Conservation (phyloP, 1,140 invertebrate genomes). For the Drosophila rhopaloa region DNA sequence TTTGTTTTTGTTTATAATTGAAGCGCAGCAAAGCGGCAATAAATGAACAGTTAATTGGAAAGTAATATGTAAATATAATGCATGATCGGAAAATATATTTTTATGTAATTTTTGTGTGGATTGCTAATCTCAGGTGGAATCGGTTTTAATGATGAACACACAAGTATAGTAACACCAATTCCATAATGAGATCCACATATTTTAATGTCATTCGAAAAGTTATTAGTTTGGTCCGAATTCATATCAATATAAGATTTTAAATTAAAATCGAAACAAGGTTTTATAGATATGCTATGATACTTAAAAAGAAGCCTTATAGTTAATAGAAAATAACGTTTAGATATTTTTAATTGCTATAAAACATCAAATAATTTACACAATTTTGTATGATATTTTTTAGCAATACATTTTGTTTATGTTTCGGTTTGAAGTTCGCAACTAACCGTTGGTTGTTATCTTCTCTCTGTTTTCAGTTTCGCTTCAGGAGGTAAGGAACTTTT, state of each 20-base stretch:
- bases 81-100: slow-evolving; percentile 29
- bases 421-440: slow-evolving; percentile 42
- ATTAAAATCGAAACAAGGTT: not conserved
- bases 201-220: not conserved
- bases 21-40: slow-evolving; percentile 36
- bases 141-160: slow-evolving; percentile 15
- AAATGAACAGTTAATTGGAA: slow-evolving; percentile 51
- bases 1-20: slow-evolving; percentile 46
- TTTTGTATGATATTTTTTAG: not conserved
- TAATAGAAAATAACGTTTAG: not conserved
- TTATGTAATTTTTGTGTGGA: slow-evolving; percentile 29
- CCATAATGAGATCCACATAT: not conserved
- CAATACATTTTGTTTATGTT: slow-evolving; percentile 35
- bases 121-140: slow-evolving; percentile 39
- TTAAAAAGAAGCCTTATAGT: not conserved
- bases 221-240: slow-evolving; percentile 7
- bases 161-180: not conserved
- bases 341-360: not conserved
- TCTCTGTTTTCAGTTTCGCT: slow-evolving; percentile 10
- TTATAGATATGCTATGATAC: not conserved
- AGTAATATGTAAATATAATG: slow-evolving; percentile 49
- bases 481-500: slow-evolving; percentile 66
- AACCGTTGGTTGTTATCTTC: slow-evolving; percentile 58
- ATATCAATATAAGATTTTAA: not conserved
- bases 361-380: no score